A percentile compares a stretch with the other conserved stretches of the same genome.
phyloP scores from a whole-genome alignment of 2,113 vertebrate genomes.

The Microtus pennsylvanicus region DNA sequence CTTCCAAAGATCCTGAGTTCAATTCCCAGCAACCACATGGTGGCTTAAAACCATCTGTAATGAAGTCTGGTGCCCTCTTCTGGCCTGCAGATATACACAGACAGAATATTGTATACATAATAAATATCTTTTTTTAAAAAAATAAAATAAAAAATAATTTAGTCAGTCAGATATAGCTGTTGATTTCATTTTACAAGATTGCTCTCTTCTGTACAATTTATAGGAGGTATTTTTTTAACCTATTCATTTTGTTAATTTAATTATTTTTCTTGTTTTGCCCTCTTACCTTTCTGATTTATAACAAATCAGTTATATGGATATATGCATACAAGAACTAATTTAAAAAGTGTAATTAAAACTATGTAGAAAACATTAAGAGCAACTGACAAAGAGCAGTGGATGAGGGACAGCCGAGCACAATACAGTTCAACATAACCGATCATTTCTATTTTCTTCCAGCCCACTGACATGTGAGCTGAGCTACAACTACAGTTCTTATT shows the following conservation, averaged over 20 bases:
- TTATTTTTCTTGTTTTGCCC: neutral
- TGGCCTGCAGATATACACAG: too few relatives aligned
- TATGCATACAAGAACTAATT: neutral
- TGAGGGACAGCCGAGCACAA: neutral
- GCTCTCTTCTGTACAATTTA: neutral
- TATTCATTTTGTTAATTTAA: slow-evolving; percentile 7
- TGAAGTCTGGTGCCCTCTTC: too few relatives aligned
- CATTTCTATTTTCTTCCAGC: slow-evolving; percentile 36
- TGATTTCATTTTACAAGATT: slow-evolving; percentile 31
- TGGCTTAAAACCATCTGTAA: too few relatives aligned
- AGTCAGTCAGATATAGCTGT: neutral
- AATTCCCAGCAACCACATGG: too few relatives aligned
- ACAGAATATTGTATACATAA: too few relatives aligned
- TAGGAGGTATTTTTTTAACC: neutral
- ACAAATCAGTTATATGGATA: neutral
- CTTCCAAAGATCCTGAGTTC: too few relatives aligned
- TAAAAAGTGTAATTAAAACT: slow-evolving; percentile 27
- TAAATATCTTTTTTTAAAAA: too few relatives aligned
- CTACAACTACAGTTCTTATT: neutral
- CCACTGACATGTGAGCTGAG: neutral
- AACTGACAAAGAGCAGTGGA: neutral
- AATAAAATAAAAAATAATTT: neutral
- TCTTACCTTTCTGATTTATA: slow-evolving; percentile 27
- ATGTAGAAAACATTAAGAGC: neutral
- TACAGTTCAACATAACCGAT: neutral